Base-by-base conservation (phyloP, 2,797 vertebrate genomes). In the Octomys mimax region DNA sequence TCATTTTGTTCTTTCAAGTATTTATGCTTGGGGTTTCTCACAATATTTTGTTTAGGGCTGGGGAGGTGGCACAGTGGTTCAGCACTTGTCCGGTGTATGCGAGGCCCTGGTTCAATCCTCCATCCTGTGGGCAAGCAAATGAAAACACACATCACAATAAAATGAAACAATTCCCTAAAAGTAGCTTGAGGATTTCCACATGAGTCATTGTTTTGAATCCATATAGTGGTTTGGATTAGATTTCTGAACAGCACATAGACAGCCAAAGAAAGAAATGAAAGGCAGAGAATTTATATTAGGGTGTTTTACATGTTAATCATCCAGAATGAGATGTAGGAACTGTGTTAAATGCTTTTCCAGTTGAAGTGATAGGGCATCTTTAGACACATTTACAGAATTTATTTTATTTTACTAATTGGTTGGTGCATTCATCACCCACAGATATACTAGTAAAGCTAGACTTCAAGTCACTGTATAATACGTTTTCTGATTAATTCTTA, bases 391-490 rank as follows among this genome's bases (percentile, higher is more conserved):
- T 99, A 98, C 97, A 98, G 98, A 99, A 99, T 99, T 99, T 99
- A 99, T 99, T 99, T 99, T 99, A 99, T 99, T 99, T 99, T 98
- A 95, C 98, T 98, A 99, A 99, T 99, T 99, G 99, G 99, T 99
- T 99, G 99, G 98, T 99, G 98, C 99, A 98, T 98, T 99, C 98
- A 98, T 99, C 97, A 99, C 98, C 98, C 98, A 98, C 98, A 98
- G 98, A 98, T 99, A 98, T 98, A 99, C 99, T 99, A 99, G 98
- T 98, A 99, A 98, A 98, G 98, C 98, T 98, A 99, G 98, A 98
- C 99, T 99, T 99, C 99, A 99, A 99, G 99, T 99, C 99, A 99
- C 98, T 98, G 97, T 97, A 97, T 99, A 99, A 99, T 99, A 99
- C 99, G 99, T 98, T 98, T 99, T 99, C 98, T 98, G 99, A 99